These are phyloP conservation scores for Halictus rubicundus DNA, from an alignment of 1,140 invertebrate genomes.

Conservation along the genomic window DNA sequence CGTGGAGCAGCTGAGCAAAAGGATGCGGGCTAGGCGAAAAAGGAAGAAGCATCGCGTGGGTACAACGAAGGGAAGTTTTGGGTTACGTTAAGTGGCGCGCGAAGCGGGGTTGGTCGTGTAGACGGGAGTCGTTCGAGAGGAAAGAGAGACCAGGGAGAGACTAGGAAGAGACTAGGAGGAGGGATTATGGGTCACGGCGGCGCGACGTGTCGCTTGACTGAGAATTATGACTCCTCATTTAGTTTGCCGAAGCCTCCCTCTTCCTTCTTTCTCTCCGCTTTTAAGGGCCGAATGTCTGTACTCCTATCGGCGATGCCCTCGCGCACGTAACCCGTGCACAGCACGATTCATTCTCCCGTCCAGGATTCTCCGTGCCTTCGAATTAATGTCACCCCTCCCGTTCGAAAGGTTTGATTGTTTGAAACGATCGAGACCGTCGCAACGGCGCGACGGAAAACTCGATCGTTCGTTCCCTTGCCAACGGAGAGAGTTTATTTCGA, in stretches of 20 bases:
- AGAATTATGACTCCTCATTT: constrained; percentile 78
- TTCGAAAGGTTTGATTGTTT: constrained; percentile 1
- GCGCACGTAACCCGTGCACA: background rate
- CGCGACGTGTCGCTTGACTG: constrained; percentile 67
- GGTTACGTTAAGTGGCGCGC: constrained; percentile 52
- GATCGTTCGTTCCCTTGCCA: too few relatives aligned
- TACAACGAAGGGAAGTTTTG: constrained; percentile 48
- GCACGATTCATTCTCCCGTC: background rate
- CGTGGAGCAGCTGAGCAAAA: constrained; percentile 40
- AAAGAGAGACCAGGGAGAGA: constrained; percentile 14
- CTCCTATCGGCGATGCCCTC: constrained; percentile 38
- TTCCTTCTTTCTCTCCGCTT: constrained; percentile 52
- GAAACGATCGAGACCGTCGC: background rate
- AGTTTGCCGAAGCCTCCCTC: constrained; percentile 49
- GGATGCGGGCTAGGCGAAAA: background rate
- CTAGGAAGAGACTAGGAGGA: background rate
- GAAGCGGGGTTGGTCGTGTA: background rate
- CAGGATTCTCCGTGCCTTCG: background rate
- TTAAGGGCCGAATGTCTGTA: constrained; percentile 57
- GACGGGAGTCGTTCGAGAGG: too few relatives aligned
- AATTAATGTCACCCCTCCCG: constrained; percentile 8
- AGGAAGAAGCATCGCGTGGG: constrained; percentile 30
- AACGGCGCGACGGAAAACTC: too few relatives aligned
- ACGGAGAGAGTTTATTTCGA: too few relatives aligned
- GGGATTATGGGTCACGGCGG: constrained; percentile 65